These are phyloP conservation scores for Limanda limanda DNA, from an alignment of 2,113 vertebrate species.

Conservation along the genomic window DNA sequence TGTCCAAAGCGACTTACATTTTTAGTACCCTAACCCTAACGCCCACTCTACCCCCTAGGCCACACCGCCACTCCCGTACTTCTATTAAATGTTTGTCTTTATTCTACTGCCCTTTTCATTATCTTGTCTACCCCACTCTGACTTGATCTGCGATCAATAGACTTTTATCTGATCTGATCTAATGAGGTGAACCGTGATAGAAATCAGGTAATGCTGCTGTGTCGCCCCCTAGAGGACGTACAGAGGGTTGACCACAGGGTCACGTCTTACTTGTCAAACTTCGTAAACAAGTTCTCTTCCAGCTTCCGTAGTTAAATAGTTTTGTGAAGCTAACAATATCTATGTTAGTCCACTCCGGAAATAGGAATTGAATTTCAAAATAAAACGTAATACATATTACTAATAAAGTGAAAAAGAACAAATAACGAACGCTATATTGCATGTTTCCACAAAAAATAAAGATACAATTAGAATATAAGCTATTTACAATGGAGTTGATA, in stretches of 20 bases:
- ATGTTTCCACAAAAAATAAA: background rate
- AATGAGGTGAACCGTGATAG: background rate
- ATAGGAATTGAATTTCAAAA: background rate
- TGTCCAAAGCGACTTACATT: no score
- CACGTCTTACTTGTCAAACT: background rate
- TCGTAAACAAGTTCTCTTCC: fast-evolving
- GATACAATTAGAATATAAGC: fast-evolving
- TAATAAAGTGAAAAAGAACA: background rate
- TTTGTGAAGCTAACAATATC: background rate
- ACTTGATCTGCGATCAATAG: no score
- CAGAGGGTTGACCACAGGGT: background rate
- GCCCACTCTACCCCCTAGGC: no score
- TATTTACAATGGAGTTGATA: background rate
- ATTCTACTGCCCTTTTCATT: no score
- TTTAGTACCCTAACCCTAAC: no score
- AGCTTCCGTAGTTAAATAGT: slow-evolving; percentile 39
- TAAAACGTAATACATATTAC: background rate
- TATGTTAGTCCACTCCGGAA: background rate
- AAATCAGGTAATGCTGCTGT: background rate
- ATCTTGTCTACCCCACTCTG: no score
- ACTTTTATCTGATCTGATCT: background rate
- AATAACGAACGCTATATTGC: fast-evolving
- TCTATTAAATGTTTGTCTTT: no score
- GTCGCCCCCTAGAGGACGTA: slow-evolving; percentile 28
- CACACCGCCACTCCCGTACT: no score